Percentiles rank a stretch among this genome's conserved stretches.
Conservation (phyloP, 1,140 invertebrate genomes). For the Trichogramma pretiosum region DNA sequence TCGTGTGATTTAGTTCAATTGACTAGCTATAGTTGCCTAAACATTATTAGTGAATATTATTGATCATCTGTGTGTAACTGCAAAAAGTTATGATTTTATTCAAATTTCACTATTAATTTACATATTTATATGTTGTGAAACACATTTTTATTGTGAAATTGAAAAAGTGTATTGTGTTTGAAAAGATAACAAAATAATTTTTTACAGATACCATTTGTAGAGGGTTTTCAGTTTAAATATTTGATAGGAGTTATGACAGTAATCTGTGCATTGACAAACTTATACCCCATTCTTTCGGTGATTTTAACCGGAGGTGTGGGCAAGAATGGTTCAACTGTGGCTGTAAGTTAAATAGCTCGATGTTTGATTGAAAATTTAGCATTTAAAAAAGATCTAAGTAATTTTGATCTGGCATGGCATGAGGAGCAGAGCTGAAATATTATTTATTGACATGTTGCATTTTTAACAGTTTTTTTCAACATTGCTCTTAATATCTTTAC, state of each 20-base stretch:
- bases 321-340: slow-evolving; percentile 89
- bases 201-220: slow-evolving; percentile 47
- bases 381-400: slow-evolving; percentile 23
- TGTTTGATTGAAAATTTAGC: slow-evolving; percentile 29
- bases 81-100: too few species aligned
- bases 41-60: too few species aligned
- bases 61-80: too few species aligned
- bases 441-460: slow-evolving; percentile 32
- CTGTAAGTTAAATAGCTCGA: slow-evolving; percentile 58
- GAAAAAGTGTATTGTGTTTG: too few species aligned
- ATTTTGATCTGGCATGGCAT: slow-evolving; percentile 41
- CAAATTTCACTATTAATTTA: slow-evolving; percentile 21
- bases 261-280: slow-evolving; percentile 56
- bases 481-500: too few species aligned
- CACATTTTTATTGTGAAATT: slow-evolving; percentile 8
- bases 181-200: slow-evolving; percentile 26
- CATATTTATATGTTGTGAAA: not conserved
- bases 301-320: slow-evolving; percentile 90
- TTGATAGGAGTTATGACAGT: slow-evolving; percentile 63
- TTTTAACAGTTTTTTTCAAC: slow-evolving; percentile 24
- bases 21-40: too few species aligned
- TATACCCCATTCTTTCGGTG: slow-evolving; percentile 62
- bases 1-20: too few species aligned
- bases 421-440: slow-evolving; percentile 36
- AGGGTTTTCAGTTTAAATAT: slow-evolving; percentile 64